Percentiles rank a stretch among this genome's conserved stretches.
Conservation (phyloP, 23 tunicate genomes). For the Phallusia fumigata region DNA sequence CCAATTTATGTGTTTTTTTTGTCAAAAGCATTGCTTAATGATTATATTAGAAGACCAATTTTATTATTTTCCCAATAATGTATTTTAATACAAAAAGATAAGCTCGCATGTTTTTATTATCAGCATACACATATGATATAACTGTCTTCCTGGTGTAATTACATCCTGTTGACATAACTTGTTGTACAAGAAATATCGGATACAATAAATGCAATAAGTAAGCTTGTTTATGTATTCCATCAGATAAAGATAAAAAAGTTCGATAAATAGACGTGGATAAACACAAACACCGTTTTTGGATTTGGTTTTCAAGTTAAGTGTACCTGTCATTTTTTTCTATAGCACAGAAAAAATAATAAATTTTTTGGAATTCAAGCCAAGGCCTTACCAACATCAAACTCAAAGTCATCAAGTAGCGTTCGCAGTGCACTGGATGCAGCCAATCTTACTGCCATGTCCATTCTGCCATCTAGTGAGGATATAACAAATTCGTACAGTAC, state of each 20-base stretch:
- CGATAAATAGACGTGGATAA: too few relatives aligned
- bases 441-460: constrained; percentile 78
- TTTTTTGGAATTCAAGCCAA: not conserved
- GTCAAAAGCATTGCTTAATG: too few relatives aligned
- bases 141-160: too few relatives aligned
- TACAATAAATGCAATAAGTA: not conserved
- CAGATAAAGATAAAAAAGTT: too few relatives aligned
- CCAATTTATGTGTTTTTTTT: too few relatives aligned
- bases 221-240: too few relatives aligned
- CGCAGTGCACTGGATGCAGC: constrained; percentile 60
- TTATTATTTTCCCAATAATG: too few relatives aligned
- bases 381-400: constrained; percentile 41
- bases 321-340: too few relatives aligned
- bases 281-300: too few relatives aligned
- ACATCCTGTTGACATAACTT: not conserved
- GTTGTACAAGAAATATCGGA: not conserved
- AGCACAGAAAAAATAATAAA: not conserved
- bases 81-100: not conserved
- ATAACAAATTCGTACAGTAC: constrained; percentile 53
- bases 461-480: constrained; percentile 35
- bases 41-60: too few relatives aligned
- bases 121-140: not conserved
- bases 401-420: constrained; percentile 74
- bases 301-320: too few relatives aligned
- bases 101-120: not conserved